phyloP scores from a whole-genome alignment of 2,113 vertebrate genomes.

The Dromaius novaehollandiae region DNA sequence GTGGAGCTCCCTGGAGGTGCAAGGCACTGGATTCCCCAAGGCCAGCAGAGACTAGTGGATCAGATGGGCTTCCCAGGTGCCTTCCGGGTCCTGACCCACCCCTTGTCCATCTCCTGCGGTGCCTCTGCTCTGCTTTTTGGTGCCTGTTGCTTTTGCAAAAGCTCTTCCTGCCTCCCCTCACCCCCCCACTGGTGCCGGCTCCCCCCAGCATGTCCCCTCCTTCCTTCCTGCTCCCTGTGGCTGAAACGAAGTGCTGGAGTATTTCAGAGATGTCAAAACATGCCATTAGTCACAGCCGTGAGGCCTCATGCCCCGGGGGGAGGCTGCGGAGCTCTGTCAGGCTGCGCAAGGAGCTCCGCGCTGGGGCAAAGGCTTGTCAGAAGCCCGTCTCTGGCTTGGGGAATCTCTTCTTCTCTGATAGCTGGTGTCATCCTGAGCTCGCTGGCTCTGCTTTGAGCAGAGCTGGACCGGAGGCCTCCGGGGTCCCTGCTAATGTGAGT shows the following conservation, averaged over 20 bases:
- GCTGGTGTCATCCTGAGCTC: not conserved
- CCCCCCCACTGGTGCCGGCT: not conserved
- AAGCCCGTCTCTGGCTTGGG: fast-evolving
- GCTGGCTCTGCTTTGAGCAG: not conserved
- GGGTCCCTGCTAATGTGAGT: too few species aligned
- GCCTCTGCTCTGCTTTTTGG: not conserved
- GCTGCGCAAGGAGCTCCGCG: not conserved
- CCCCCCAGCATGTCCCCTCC: conserved; percentile 12
- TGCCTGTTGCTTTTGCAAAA: conserved; percentile 25
- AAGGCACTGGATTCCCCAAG: not conserved
- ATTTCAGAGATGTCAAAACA: conserved; percentile 72
- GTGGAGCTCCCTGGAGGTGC: too few species aligned
- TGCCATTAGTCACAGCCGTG: conserved; percentile 40
- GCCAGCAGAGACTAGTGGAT: not conserved
- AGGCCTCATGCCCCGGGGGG: conserved; percentile 44
- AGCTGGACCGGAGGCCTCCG: not conserved
- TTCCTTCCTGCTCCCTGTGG: conserved; percentile 41
- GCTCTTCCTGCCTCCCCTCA: not conserved
- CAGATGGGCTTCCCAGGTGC: not conserved
- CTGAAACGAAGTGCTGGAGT: conserved; percentile 49
- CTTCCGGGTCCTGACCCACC: not conserved
- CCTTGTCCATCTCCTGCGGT: fast-evolving
- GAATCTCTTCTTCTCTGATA: fast-evolving
- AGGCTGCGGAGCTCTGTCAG: conserved; percentile 20
- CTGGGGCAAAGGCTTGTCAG: fast-evolving